Evolutionary conservation across 2,888 invertebrate species (phyloP).

Genomic region (Drepanosiphum platanoidis): DNA sequence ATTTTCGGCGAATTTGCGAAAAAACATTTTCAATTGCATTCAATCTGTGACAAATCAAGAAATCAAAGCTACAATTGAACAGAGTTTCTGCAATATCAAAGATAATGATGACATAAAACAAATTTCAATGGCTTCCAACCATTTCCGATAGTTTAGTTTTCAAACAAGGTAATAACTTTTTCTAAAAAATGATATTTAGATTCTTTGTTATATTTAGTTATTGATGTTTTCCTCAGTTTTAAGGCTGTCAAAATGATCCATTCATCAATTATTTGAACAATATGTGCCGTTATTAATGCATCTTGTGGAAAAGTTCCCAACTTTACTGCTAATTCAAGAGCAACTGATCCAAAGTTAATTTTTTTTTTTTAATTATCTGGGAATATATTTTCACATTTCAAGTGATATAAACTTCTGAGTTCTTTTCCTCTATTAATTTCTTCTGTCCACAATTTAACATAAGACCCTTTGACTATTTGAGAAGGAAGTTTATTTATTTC

Average conservation of each 20-base stretch:
- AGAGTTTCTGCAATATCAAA: not conserved
- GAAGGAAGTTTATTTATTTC: too few relatives aligned
- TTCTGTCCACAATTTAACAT: not conserved
- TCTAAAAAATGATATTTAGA: too few relatives aligned
- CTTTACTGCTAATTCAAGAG: too few relatives aligned
- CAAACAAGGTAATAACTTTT: too few relatives aligned
- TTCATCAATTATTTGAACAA: constrained; percentile 33
- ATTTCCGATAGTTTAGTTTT: too few relatives aligned
- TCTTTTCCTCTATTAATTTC: too few relatives aligned
- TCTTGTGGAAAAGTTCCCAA: constrained; percentile 18
- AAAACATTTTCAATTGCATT: too few relatives aligned
- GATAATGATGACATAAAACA: not conserved
- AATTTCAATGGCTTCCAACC: too few relatives aligned
- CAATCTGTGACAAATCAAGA: not conserved
- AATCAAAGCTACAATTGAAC: not conserved
- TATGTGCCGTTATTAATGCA: constrained; percentile 38
- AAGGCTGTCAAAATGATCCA: constrained; percentile 32
- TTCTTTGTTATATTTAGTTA: constrained; percentile 44
- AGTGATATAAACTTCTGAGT: too few relatives aligned
- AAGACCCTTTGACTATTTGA: too few relatives aligned
- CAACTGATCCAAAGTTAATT: constrained; percentile 33
- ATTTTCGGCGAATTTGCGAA: not conserved
- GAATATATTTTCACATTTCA: constrained; percentile 46
- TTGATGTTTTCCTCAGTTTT: constrained; percentile 41
- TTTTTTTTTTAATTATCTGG: constrained; percentile 42